These are phyloP conservation scores for Leptopilina syphax DNA, from an alignment of 2,888 invertebrate genomes.

Conservation along the genomic window DNA sequence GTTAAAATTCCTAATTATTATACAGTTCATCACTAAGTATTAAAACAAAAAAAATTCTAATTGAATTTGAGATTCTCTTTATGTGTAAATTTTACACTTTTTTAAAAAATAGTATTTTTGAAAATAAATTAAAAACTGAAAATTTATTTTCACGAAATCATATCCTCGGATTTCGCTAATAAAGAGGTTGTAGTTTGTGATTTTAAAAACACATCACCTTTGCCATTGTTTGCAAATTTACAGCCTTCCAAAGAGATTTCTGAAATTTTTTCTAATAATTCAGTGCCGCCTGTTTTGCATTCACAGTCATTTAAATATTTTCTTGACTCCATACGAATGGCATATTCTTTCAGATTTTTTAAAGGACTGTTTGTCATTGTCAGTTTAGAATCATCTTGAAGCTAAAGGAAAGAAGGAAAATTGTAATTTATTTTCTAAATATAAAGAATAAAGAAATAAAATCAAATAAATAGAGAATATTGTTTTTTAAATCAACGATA, in stretches of 20 bases:
- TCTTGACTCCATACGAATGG: conserved; percentile 78
- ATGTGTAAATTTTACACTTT: neutral
- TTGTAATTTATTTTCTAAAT: conserved; percentile 24
- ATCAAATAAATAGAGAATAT: neutral
- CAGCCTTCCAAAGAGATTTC: conserved; percentile 68
- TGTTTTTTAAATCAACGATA: too few relatives aligned
- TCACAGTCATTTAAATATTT: conserved; percentile 63
- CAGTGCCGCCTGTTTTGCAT: conserved; percentile 62
- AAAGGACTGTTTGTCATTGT: conserved; percentile 73
- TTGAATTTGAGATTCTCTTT: neutral
- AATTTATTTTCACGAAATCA: conserved; percentile 57
- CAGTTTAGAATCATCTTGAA: conserved; percentile 76
- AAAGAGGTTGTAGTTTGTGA: conserved; percentile 55
- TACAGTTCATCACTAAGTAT: conserved; percentile 1
- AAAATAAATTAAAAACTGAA: neutral
- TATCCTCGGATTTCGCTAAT: conserved; percentile 60
- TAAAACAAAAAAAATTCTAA: neutral
- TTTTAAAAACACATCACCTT: conserved; percentile 67
- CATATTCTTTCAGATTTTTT: conserved; percentile 77
- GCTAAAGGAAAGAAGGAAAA: conserved; percentile 65
- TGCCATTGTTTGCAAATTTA: conserved; percentile 66
- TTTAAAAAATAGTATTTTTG: neutral
- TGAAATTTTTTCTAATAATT: conserved; percentile 62
- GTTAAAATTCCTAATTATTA: conserved; percentile 9
- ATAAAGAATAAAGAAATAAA: conserved; percentile 9